Evolutionary conservation across 2,113 vertebrate species (phyloP).

Genomic region (Python bivittatus): DNA sequence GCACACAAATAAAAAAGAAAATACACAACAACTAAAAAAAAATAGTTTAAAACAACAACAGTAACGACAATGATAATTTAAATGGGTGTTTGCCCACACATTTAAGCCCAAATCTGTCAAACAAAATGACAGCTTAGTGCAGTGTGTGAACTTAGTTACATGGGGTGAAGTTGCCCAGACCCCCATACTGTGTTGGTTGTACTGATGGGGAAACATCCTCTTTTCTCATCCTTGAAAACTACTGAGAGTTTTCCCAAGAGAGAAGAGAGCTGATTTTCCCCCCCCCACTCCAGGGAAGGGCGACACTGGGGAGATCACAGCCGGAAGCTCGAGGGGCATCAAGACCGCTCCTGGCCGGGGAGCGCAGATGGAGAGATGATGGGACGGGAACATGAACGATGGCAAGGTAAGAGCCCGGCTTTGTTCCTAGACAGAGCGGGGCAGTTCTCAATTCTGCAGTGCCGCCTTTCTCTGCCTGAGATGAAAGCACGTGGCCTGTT

Average conservation of each 20-base stretch:
- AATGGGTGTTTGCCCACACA: too few species aligned
- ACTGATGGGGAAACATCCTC: neutral
- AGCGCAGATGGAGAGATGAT: constrained; percentile 60
- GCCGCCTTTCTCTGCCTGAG: neutral
- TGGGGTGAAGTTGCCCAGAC: too few species aligned
- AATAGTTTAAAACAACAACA: too few species aligned
- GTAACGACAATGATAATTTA: too few species aligned
- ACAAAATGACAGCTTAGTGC: too few species aligned
- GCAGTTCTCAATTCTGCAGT: too few species aligned
- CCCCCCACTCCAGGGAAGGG: constrained; percentile 69
- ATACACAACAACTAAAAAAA: too few species aligned
- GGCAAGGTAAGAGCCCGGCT: constrained; percentile 71
- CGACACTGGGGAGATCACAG: constrained; percentile 87
- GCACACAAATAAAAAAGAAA: too few species aligned
- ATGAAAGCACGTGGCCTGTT: neutral
- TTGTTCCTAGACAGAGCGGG: neutral
- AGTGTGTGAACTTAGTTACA: too few species aligned
- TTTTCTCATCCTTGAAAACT: neutral
- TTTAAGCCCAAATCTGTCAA: too few species aligned
- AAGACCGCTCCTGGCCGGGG: constrained; percentile 84
- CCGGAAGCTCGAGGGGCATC: constrained; percentile 83
- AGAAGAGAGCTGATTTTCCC: neutral
- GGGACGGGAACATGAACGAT: constrained; percentile 71
- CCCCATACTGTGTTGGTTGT: neutral
- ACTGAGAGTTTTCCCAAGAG: too few species aligned